Conservation (phyloP, 2,113 vertebrate genomes). For the Emydura subglobosa region DNA sequence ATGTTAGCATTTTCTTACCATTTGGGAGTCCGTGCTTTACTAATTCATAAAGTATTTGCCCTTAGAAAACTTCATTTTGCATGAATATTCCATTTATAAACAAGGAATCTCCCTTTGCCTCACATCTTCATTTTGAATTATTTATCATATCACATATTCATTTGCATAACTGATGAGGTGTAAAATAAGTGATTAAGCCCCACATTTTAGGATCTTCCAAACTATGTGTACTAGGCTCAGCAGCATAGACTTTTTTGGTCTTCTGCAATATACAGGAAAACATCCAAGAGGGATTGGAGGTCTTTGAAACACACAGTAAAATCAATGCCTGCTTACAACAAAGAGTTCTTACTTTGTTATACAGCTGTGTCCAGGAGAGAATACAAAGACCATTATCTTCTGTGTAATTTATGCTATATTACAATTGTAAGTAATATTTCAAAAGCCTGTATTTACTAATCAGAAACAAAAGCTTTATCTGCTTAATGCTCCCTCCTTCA, state of each 20-base stretch:
- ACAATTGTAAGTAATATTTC: conserved; percentile 65
- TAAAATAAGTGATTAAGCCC: conserved; percentile 52
- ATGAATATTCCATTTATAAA: neutral
- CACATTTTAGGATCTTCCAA: conserved; percentile 14
- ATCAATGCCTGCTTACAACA: neutral
- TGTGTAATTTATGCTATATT: conserved; percentile 24
- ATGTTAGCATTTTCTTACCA: neutral
- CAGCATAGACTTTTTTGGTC: neutral
- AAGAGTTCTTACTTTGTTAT: neutral
- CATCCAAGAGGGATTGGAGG: neutral
- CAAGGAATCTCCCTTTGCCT: neutral
- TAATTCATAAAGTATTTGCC: neutral
- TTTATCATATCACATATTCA: conserved; percentile 60
- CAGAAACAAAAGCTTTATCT: conserved; percentile 64
- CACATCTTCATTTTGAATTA: conserved; percentile 50
- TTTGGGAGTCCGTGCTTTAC: neutral
- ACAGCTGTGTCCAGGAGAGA: neutral
- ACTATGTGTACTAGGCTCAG: conserved; percentile 23
- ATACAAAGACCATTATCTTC: neutral
- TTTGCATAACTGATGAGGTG: conserved; percentile 66
- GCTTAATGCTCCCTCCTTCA: conserved; percentile 66
- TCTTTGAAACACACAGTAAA: neutral
- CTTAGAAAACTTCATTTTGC: neutral
- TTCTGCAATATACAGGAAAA: neutral
- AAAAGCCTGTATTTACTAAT: conserved; percentile 72